Percentiles rank a stretch among this genome's conserved stretches.
phyloP scores from a whole-genome alignment of 1,140 invertebrate species.

The Megalopta genalis region DNA sequence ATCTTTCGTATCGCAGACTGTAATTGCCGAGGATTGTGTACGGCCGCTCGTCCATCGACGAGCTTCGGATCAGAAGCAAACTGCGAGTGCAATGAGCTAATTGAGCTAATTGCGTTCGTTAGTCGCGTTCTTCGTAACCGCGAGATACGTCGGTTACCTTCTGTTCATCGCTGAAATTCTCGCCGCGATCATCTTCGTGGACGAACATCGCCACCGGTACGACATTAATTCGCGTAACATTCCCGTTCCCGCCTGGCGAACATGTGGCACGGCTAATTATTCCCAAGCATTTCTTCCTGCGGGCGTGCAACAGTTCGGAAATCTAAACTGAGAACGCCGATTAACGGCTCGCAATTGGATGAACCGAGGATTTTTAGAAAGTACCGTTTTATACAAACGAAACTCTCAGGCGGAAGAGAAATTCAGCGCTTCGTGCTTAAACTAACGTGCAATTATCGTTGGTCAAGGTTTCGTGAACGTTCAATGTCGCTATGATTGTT shows the following conservation, averaged over 20 bases:
- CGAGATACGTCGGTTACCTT: conserved; percentile 22
- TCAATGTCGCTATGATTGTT: too few species aligned
- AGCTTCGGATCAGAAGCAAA: conserved; percentile 53
- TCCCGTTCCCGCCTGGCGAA: background rate
- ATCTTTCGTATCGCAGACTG: background rate
- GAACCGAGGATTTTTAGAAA: background rate
- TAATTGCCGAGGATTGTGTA: conserved; percentile 20
- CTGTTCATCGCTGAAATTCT: background rate
- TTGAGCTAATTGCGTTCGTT: conserved; percentile 71
- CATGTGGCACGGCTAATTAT: conserved; percentile 2
- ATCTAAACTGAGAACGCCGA: background rate
- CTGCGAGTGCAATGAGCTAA: conserved; percentile 59
- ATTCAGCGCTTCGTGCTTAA: too few species aligned
- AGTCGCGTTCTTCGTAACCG: conserved; percentile 43
- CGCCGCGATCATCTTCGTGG: background rate
- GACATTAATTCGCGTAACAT: background rate
- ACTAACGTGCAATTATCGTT: background rate
- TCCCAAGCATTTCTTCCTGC: background rate
- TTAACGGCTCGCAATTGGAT: background rate
- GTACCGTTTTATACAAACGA: background rate
- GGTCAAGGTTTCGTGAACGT: too few species aligned
- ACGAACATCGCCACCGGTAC: background rate
- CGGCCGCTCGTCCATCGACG: conserved; percentile 23
- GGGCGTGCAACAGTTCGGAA: too few species aligned
- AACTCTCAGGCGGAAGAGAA: background rate